A percentile compares a stretch with the other conserved stretches of the same genome.
Evolutionary conservation across 2,888 invertebrate species (phyloP).

Genomic region (Harpagoxenus sublaevis): DNA sequence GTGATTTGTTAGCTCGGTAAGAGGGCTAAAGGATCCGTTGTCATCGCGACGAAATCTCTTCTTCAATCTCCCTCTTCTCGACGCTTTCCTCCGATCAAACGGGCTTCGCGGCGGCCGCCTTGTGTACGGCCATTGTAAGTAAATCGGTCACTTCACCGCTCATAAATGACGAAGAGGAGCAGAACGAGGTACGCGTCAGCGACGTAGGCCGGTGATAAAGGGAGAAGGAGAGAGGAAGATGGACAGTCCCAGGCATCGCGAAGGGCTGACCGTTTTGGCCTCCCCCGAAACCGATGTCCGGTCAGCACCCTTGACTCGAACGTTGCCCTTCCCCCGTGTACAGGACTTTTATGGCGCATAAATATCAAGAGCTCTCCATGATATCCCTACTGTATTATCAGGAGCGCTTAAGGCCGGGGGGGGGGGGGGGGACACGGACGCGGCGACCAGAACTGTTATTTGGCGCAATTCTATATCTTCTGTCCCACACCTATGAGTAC

Average conservation of each 20-base stretch:
- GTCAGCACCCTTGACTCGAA: slow-evolving; percentile 84
- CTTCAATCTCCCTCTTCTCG: slow-evolving; percentile 64
- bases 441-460: slow-evolving; percentile 69
- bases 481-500: slow-evolving; percentile 63
- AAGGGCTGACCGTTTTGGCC: slow-evolving; percentile 76
- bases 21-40: slow-evolving; percentile 9
- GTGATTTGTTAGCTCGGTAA: slow-evolving; percentile 30
- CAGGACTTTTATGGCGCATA: slow-evolving; percentile 86
- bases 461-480: slow-evolving; percentile 71
- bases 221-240: slow-evolving; percentile 60
- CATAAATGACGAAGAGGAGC: slow-evolving; percentile 79
- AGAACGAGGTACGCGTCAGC: slow-evolving; percentile 58
- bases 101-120: slow-evolving; percentile 63
- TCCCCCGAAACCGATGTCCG: slow-evolving; percentile 82
- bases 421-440: slow-evolving; percentile 47
- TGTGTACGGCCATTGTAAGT: slow-evolving; percentile 82
- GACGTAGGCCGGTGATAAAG: slow-evolving; percentile 44
- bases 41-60: slow-evolving; percentile 44
- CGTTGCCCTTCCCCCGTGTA: slow-evolving; percentile 79
- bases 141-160: slow-evolving; percentile 84
- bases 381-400: slow-evolving; percentile 85
- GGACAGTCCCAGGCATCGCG: slow-evolving; percentile 43
- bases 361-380: slow-evolving; percentile 85
- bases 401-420: slow-evolving; percentile 76
- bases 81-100: slow-evolving; percentile 57